Evolutionary conservation across 2,113 vertebrate genomes (phyloP).

Genomic region (Thamnophis sirtalis): DNA sequence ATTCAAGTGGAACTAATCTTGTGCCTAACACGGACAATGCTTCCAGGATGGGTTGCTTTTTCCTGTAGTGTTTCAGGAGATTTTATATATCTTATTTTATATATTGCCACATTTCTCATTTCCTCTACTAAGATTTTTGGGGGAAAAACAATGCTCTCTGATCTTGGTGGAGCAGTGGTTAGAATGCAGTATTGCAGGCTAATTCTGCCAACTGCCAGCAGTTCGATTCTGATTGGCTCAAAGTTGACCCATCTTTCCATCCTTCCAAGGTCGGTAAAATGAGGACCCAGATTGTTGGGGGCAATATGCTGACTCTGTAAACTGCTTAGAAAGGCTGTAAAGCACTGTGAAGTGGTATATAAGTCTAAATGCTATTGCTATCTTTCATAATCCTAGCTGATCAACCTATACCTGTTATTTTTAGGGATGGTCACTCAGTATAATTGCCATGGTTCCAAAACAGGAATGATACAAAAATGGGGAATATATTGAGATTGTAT

Average conservation of each 20-base stretch:
- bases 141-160: not conserved
- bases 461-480: not conserved
- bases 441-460: not conserved
- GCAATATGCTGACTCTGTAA: too few species aligned
- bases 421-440: not conserved
- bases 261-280: too few species aligned
- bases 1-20: not conserved
- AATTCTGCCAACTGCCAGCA: not conserved
- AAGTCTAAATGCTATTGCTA: not conserved
- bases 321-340: too few species aligned
- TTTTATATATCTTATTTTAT: not conserved
- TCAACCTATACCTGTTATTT: not conserved
- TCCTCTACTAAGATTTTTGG: not conserved
- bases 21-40: not conserved
- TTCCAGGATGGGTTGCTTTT: not conserved
- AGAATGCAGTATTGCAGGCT: not conserved
- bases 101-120: not conserved
- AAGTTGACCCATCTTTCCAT: too few species aligned
- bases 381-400: not conserved
- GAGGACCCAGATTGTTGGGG: too few species aligned
- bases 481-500: not conserved
- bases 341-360: too few species aligned
- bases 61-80: not conserved
- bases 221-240: not conserved
- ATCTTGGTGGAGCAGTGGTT: not conserved